Evolutionary conservation across 2,888 invertebrate genomes (phyloP).

Genomic region (Keiferia lycopersicella): DNA sequence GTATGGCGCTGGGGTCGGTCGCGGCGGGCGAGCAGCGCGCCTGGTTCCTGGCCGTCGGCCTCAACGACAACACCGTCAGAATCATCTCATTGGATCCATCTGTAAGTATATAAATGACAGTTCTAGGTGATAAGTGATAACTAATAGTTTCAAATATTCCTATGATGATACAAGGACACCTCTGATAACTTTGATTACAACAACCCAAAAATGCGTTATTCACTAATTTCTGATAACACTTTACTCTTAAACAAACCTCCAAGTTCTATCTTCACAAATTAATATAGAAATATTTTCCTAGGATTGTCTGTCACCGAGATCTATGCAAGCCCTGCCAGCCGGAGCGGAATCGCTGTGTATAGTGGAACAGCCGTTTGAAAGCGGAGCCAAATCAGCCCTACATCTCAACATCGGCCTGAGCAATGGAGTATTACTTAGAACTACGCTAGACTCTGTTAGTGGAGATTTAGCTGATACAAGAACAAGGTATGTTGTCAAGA

Average conservation of each 20-base stretch:
- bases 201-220: constrained; percentile 78
- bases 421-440: constrained; percentile 96
- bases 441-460: constrained; percentile 96
- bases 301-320: constrained; percentile 96
- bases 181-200: constrained; percentile 76
- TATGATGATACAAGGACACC: constrained; percentile 81
- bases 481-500: constrained; percentile 83
- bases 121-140: not conserved
- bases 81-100: constrained; percentile 98
- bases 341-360: constrained; percentile 98
- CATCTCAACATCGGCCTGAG: constrained; percentile 98
- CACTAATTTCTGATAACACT: constrained; percentile 57
- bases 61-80: constrained; percentile 97
- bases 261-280: not conserved
- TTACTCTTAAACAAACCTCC: constrained; percentile 8
- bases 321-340: constrained; percentile 98
- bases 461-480: constrained; percentile 98
- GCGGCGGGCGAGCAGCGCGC: constrained; percentile 97
- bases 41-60: constrained; percentile 97
- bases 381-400: constrained; percentile 86
- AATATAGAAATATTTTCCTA: constrained; percentile 48
- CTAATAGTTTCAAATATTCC: not conserved
- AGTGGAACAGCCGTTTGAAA: constrained; percentile 89
- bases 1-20: constrained; percentile 98
- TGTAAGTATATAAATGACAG: constrained; percentile 66